phyloP scores from a whole-genome alignment of 2,113 vertebrate species.

The Nycticorax nycticorax region DNA sequence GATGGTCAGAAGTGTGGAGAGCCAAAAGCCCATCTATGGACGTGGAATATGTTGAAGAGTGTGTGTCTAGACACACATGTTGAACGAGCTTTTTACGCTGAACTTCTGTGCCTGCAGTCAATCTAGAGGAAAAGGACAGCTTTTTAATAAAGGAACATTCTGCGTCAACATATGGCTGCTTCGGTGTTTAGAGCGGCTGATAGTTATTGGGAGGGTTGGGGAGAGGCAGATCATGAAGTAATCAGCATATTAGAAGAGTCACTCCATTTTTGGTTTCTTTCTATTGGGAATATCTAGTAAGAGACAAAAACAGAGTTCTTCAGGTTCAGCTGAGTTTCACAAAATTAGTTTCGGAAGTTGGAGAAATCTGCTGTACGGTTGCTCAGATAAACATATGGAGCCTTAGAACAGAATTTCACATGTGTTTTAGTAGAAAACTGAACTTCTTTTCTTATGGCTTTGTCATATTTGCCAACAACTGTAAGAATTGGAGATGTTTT shows the following conservation, averaged over 20 bases:
- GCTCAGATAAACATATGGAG: background rate
- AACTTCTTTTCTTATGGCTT: background rate
- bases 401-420: background rate
- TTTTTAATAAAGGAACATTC: constrained; percentile 22
- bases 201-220: rapidly evolving
- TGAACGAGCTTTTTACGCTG: background rate
- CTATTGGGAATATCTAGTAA: background rate
- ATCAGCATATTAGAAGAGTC: background rate
- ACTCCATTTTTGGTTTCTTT: background rate
- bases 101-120: background rate
- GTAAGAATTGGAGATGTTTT: background rate
- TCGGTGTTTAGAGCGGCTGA: background rate
- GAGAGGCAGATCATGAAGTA: background rate
- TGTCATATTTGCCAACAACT: background rate
- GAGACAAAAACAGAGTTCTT: background rate
- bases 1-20: constrained; percentile 16
- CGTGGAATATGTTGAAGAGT: background rate
- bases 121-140: background rate
- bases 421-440: background rate
- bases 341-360: background rate
- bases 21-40: background rate
- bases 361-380: background rate
- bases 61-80: background rate
- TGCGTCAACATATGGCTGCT: constrained; percentile 12
- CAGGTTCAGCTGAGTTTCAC: background rate